A percentile compares a stretch with the other conserved stretches of the same genome.
Conservation (phyloP, 2,888 invertebrate species). For the Coenonympha arcania region DNA sequence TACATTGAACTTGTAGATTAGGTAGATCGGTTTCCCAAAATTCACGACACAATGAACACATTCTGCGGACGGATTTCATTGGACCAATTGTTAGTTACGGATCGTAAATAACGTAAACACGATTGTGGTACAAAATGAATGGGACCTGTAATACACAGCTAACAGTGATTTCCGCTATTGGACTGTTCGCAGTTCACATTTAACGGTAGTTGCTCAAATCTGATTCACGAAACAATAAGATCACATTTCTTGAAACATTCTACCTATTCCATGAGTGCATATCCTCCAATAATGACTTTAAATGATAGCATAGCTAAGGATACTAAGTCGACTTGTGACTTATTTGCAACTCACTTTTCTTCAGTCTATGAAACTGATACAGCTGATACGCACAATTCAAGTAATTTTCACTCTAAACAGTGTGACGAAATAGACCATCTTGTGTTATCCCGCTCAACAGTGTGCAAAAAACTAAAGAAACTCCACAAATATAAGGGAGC, state of each 20-base stretch:
- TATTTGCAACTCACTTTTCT: too few species aligned
- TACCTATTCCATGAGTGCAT: too few species aligned
- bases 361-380: too few species aligned
- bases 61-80: neutral
- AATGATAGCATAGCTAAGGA: too few species aligned
- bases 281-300: too few species aligned
- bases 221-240: conserved; percentile 68
- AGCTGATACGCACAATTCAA: too few species aligned
- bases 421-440: too few species aligned
- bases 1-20: neutral
- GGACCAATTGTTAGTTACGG: neutral
- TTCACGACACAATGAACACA: neutral
- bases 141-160: conserved; percentile 39
- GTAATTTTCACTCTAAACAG: too few species aligned
- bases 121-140: conserved; percentile 26
- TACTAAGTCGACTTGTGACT: too few species aligned
- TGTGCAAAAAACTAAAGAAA: too few species aligned
- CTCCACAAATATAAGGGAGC: too few species aligned
- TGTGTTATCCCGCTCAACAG: too few species aligned
- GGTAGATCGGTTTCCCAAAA: neutral
- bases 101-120: conserved; percentile 1
- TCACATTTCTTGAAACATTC: conserved; percentile 14
- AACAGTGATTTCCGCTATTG: conserved; percentile 53
- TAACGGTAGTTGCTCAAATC: conserved; percentile 64
- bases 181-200: conserved; percentile 57